Base-by-base conservation (phyloP, 1,140 invertebrate genomes). In the Bicyclus anynana region DNA sequence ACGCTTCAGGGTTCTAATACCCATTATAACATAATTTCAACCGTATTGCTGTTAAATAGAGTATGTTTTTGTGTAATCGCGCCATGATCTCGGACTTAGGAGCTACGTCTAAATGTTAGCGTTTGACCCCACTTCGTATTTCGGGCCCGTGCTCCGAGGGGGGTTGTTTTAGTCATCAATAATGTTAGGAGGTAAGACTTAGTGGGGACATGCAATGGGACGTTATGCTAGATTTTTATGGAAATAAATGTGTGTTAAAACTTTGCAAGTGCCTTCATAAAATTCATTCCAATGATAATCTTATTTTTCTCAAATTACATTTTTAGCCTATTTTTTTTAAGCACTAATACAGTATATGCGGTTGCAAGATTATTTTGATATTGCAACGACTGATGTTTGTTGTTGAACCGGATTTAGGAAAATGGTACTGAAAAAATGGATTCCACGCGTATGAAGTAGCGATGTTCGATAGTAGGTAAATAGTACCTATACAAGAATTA, bases 81-180 rank as follows among this genome's bases (percentile, higher is more conserved):
- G 5, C 13, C 13, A 23, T 21, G 37, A 44, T 63, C 53, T 72
- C 56, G 70, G 72, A 73, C 72, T 60, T 65, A 51, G 56, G 51
- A 67, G 68, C 58, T 70, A 67, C 54, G 56, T 67, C 59, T 69
- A 70, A 77, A 79, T 73, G 74, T 71, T 80, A 69, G 61, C 74
- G 71, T 84, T 85, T 87, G 80, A 87, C 84, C 84, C 84, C 84
- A 75, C 80, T 83, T 72, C 75, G 75, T 77, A 77, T 83, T 87
- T 82, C 68, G 72, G 72, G 76, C 79, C 76, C 73, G 61, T 57
- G 59, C 49, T 59, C 44, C 42, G 60, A 67, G 61, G 74, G 73
- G 70, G 70, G 76, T 57, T 71, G 76, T 74, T 81, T 78, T 82
- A 84, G 84, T 74, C 84, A 87, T 87, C 82, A 87, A 85, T 87